These are phyloP conservation scores for Euzetes globulus DNA, from an alignment of 2,888 invertebrate genomes.

Conservation along the genomic window DNA sequence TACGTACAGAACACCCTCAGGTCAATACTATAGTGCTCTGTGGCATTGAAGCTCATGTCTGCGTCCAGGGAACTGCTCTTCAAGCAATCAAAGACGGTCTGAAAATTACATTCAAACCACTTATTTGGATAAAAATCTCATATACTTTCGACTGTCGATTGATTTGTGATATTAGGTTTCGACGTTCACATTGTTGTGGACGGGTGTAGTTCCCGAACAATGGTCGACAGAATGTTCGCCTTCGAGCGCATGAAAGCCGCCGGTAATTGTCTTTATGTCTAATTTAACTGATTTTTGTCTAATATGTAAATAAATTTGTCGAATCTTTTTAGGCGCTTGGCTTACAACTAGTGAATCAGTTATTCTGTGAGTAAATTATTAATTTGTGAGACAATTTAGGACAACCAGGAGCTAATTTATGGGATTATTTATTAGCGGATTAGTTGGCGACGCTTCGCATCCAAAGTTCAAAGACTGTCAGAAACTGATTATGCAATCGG, in stretches of 20 bases:
- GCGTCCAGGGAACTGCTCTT: conserved; percentile 55
- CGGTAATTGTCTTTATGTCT: conserved; percentile 44
- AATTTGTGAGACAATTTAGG: not conserved
- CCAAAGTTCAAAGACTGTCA: conserved; percentile 55
- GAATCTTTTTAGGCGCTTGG: conserved; percentile 45
- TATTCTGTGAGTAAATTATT: conserved; percentile 46
- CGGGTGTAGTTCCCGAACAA: conserved; percentile 53
- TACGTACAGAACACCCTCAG: conserved; percentile 45
- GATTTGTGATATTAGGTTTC: conserved; percentile 45
- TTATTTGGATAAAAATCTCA: not conserved
- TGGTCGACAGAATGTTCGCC: conserved; percentile 50
- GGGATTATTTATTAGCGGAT: conserved; percentile 43
- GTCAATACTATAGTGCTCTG: conserved; percentile 46
- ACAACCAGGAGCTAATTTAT: too few species aligned
- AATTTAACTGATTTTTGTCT: not conserved
- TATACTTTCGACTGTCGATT: not conserved
- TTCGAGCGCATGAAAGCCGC: conserved; percentile 52
- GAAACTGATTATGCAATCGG: conserved; percentile 51
- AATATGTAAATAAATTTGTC: not conserved
- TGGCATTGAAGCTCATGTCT: conserved; percentile 56
- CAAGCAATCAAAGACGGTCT: conserved; percentile 48
- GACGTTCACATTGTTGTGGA: conserved; percentile 56
- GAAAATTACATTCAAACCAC: too few species aligned
- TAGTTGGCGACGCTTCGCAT: conserved; percentile 54
- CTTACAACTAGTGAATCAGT: conserved; percentile 55